Evolutionary conservation across 2,797 vertebrate species (phyloP).

Genomic region (Oreortyx pictus): DNA sequence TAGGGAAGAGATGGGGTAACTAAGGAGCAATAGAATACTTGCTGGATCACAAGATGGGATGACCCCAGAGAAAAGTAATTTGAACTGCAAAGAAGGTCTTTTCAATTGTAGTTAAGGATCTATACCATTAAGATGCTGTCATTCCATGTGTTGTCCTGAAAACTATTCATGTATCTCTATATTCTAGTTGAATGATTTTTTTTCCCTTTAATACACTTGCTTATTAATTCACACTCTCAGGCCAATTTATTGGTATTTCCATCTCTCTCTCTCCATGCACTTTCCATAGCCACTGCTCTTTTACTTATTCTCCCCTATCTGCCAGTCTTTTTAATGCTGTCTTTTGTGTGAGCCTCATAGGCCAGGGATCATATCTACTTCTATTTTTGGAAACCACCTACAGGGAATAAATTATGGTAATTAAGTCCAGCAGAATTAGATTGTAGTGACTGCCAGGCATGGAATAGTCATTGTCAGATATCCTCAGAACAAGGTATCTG

Average conservation of each 20-base stretch:
- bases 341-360: conserved; percentile 43
- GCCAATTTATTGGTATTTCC: conserved; percentile 48
- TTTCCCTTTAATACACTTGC: conserved; percentile 52
- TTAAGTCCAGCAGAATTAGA: conserved; percentile 57
- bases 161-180: neutral
- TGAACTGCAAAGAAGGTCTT: neutral
- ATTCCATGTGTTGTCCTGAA: neutral
- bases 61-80: neutral
- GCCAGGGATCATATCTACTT: conserved; percentile 50
- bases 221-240: conserved; percentile 54
- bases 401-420: conserved; percentile 61
- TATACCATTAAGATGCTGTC: neutral
- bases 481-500: conserved; percentile 44
- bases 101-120: neutral
- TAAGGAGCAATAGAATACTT: neutral
- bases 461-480: conserved; percentile 59
- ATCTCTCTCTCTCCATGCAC: neutral
- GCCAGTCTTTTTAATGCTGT: conserved; percentile 36
- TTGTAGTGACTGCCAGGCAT: conserved; percentile 50
- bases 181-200: conserved; percentile 33
- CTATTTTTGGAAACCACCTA: conserved; percentile 62
- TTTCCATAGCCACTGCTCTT: neutral
- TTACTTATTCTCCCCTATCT: conserved; percentile 1
- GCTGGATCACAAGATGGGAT: neutral
- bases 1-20: neutral